Evolutionary conservation across 2,797 vertebrate species (phyloP).

Genomic region (Falco biarmicus): DNA sequence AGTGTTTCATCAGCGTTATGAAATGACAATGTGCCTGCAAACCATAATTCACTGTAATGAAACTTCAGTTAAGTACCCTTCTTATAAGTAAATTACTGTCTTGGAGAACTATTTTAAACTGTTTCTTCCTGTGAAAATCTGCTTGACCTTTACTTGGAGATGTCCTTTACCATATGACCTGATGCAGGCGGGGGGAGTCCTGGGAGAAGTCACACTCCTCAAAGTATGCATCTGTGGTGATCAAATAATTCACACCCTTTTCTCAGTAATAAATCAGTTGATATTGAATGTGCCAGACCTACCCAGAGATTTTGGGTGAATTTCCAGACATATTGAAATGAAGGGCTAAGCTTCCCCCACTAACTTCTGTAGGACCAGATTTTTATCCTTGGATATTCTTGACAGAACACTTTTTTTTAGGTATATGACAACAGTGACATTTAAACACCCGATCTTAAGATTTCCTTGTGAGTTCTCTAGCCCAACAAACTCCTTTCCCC

Average conservation of each 20-base stretch:
- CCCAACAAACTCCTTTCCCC: neutral
- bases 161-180: neutral
- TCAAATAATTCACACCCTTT: neutral
- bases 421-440: conserved; percentile 21
- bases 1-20: neutral
- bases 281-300: conserved; percentile 7
- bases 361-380: conserved; percentile 24
- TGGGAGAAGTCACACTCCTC: neutral
- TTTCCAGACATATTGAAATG: conserved; percentile 12
- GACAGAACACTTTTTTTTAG: neutral
- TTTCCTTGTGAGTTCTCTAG: neutral
- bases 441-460: conserved; percentile 37
- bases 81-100: neutral
- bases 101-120: neutral
- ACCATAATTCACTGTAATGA: neutral
- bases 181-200: neutral
- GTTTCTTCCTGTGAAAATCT: conserved; percentile 3
- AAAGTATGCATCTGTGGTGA: neutral
- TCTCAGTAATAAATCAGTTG: neutral
- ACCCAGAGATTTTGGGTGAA: conserved; percentile 6
- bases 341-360: neutral
- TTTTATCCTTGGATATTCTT: conserved; percentile 32
- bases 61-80: neutral
- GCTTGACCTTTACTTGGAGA: neutral
- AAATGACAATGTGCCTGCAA: neutral